Evolutionary conservation across 2,888 invertebrate genomes (phyloP).

Genomic region (Polymixis flavicincta): DNA sequence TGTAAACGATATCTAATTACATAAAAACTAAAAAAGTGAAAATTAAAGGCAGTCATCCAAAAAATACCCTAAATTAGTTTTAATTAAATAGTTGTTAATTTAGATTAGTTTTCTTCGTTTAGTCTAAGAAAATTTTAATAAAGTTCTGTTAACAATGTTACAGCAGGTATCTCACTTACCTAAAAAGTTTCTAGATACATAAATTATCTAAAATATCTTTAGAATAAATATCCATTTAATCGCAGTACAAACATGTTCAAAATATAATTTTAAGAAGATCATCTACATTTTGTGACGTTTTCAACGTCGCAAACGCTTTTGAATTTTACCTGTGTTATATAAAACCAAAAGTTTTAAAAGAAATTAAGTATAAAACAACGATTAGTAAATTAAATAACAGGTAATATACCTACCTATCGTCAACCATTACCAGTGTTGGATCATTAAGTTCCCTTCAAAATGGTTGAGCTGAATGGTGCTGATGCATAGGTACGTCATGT

Average conservation of each 20-base stretch:
- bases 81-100: constrained; percentile 26
- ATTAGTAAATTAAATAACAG: background rate
- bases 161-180: constrained; percentile 13
- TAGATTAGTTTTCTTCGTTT: constrained; percentile 21
- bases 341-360: background rate
- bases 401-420: too few species aligned
- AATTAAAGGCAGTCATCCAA: constrained; percentile 18
- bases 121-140: background rate
- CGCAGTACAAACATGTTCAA: background rate
- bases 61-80: constrained; percentile 26
- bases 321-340: background rate
- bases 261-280: background rate
- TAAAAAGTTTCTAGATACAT: background rate
- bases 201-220: background rate
- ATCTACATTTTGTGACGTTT: background rate
- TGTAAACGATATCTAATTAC: constrained; percentile 4
- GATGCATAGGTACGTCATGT: too few species aligned
- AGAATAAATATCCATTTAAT: background rate
- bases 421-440: too few species aligned
- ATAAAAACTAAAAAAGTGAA: constrained; percentile 4
- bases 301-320: too few species aligned
- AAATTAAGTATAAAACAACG: background rate
- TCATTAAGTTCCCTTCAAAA: too few species aligned
- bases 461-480: too few species aligned
- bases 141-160: constrained; percentile 2